Evolutionary conservation across 2,888 invertebrate genomes (phyloP), one percentile per base, ranked within the genome.

Genomic region (Zonitis immaculata): DNA sequence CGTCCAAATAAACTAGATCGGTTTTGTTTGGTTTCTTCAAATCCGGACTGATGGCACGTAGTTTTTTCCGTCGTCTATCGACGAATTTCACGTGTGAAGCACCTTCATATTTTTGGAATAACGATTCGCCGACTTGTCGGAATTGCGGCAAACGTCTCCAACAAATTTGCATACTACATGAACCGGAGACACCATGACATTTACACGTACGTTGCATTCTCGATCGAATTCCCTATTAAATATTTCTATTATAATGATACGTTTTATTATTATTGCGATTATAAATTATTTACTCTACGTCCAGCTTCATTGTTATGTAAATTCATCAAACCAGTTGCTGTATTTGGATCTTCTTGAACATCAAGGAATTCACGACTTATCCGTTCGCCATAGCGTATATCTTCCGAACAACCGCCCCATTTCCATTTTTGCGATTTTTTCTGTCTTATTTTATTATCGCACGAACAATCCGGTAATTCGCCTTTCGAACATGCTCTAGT

Each of bases 331-430:
- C 90, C 89, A 47, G 84, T 82, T 25, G 89, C 85, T 14, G 85
- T 82, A 51, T 82, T 82, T 48, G 81, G 80, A 66, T 87, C 85
- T 77, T 94, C 93, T 64, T 83, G 84, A 1, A 89, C 82, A 69
- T 95, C 94, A 30, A 91, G 86, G 76, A 94, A 94, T 60, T 92
- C 89, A 65, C 87, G 84, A 68, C 92, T 91, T 74, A 91, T 91
- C 71, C 84, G 85, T 68, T 90, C 88, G 3, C 93, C 93, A 64
- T 88, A 93, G 72, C 87, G 80, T 60, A 91, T 88, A 65, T 91
- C 90, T 85, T 94, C 93, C 30, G 93, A 94, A 75, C 95, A 95
- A 0, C 94, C 94, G 54, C 94, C 93, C 95, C 95, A 95, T 75
- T 93, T 89, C 89, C 89, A 89, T 64, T 86, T 86, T 58, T 87